These are phyloP conservation scores for Martes martes DNA, from an alignment of 2,113 vertebrate species.

Conservation along the genomic window DNA sequence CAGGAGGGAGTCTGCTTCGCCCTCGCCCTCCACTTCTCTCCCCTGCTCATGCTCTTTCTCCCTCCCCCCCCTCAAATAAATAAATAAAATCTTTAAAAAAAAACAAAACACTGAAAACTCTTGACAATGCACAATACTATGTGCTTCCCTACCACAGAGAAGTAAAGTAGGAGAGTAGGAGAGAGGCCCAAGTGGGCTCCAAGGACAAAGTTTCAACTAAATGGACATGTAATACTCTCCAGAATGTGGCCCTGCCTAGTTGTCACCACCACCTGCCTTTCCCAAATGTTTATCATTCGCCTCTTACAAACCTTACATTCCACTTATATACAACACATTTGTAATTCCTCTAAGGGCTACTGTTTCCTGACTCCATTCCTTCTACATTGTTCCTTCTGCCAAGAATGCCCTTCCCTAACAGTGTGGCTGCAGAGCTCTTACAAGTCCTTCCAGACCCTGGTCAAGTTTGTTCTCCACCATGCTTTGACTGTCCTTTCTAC, in stretches of 20 bases:
- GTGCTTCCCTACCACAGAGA: neutral
- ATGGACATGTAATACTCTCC: neutral
- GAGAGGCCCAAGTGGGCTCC: neutral
- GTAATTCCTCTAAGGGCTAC: neutral
- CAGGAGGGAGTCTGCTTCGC: neutral
- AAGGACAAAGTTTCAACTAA: slow-evolving; percentile 1
- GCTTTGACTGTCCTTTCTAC: neutral
- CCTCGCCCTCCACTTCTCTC: neutral
- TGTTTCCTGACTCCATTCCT: neutral
- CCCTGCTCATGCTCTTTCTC: neutral
- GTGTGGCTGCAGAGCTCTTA: neutral
- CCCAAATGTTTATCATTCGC: neutral
- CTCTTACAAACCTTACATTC: neutral
- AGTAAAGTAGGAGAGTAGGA: neutral
- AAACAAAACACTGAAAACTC: neutral
- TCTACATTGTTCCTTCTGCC: neutral
- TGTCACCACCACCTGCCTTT: neutral
- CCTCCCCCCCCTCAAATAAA: neutral
- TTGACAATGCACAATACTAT: neutral
- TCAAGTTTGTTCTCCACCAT: neutral
- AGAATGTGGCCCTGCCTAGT: neutral
- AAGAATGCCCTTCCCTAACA: neutral
- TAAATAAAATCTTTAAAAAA: neutral
- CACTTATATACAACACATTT: neutral
- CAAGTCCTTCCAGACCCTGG: neutral